Evolutionary conservation across 2,888 invertebrate genomes (phyloP), one percentile per base, ranked within the genome.

Genomic region (Mimachlamys varia): DNA sequence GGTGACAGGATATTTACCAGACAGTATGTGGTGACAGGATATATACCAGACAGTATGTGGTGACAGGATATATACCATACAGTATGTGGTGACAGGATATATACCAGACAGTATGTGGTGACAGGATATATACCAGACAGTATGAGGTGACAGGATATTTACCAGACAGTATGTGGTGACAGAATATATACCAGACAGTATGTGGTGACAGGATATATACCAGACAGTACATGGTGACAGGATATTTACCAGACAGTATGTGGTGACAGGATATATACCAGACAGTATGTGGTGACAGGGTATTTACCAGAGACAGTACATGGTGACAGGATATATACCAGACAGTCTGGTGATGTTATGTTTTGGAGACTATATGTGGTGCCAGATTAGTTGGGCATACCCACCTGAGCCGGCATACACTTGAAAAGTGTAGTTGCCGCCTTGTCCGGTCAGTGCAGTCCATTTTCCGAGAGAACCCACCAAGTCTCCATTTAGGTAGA

Each of bases 401-500:
- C 33, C 7, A 76, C 76, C 76, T 76, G 76, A 76, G 22, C 76
- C 76, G 27, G 76, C 33, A 33, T 76, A 76, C 27, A 76, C 76
- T 0, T 76, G 0, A 33, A 76, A 33, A 76, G 76, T 76, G 76
- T 76, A 76, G 33, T 76, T 76, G 27, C 76, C 76, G 7, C 76
- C 76, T 33, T 27, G 33, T 12, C 22, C 76, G 3, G 33, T 76
- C 22, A 33, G 13, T 27, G 76, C 76, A 33, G 27, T 33, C 76
- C 76, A 76, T 76, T 76, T 76, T 76, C 76, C 76, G 4, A 76
- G 76, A 17, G 76, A 76, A 22, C 76, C 76, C 0, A 76, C 76
- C 12, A 89, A 17, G 50, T n/a, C 27, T 7, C 89, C 89, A 87
- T 89, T 87, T 12, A 87, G 17, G 27, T 87, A 89, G n/a, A 89